These are phyloP conservation scores for Gorsachius magnificus DNA, from an alignment of 2,797 vertebrate genomes.

Conservation along the genomic window DNA sequence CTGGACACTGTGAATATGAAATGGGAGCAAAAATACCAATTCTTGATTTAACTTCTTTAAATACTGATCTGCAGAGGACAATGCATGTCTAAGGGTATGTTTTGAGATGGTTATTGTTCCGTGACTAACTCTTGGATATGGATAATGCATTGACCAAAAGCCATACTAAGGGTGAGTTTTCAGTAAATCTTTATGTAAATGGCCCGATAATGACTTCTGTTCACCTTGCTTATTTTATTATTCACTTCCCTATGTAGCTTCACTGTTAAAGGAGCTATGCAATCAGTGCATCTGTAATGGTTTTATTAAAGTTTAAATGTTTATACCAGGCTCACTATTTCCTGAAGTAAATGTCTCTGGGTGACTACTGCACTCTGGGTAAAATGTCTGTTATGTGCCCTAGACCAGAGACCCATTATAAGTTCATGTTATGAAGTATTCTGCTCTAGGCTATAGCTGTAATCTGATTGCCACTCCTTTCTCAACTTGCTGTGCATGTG, in stretches of 20 bases:
- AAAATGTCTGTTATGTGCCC: not conserved
- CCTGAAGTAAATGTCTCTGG: constrained; percentile 15
- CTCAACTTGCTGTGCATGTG: constrained; percentile 16
- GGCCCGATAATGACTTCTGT: not conserved
- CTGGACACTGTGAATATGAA: not conserved
- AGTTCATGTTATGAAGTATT: not conserved
- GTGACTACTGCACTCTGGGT: not conserved
- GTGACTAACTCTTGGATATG: not conserved
- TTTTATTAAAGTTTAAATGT: constrained; percentile 54
- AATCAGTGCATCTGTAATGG: constrained; percentile 3
- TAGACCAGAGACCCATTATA: constrained; percentile 23
- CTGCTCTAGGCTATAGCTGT: constrained; percentile 37
- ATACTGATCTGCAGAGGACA: not conserved
- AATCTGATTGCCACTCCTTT: constrained; percentile 51
- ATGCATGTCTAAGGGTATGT: not conserved
- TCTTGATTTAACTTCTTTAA: not conserved
- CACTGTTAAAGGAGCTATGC: not conserved
- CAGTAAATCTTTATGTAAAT: not conserved
- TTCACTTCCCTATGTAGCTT: not conserved
- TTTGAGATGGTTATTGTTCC: not conserved
- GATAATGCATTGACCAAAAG: not conserved
- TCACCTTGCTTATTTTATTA: not conserved
- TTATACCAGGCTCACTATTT: constrained; percentile 22
- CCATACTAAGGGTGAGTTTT: not conserved
- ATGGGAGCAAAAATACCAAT: not conserved